Conservation (phyloP, 2,797 vertebrate genomes). For the Pipistrellus nathusii region DNA sequence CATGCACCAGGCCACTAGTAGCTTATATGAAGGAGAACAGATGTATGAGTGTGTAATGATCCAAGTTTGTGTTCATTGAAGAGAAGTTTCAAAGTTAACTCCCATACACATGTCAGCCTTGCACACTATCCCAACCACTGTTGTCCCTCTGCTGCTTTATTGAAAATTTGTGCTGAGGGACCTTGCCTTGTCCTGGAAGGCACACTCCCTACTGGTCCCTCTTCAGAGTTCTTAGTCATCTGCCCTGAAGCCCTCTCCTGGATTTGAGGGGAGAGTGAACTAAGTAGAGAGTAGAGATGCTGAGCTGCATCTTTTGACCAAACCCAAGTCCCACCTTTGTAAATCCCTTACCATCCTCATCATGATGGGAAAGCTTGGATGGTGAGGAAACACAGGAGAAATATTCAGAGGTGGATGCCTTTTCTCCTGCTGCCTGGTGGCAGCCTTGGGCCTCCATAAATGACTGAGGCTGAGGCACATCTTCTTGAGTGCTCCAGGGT, state of each 20-base stretch:
- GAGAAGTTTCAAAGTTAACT: neutral
- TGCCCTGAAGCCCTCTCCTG: neutral
- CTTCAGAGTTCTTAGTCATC: neutral
- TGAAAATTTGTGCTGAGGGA: neutral
- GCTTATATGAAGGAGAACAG: neutral
- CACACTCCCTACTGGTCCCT: neutral
- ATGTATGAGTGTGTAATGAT: neutral
- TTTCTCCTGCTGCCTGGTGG: neutral
- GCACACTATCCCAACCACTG: neutral
- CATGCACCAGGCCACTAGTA: neutral
- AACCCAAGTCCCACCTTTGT: neutral
- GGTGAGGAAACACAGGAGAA: neutral
- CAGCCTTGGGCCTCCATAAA: neutral
- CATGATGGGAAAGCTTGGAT: fast-evolving
- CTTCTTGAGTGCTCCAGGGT: neutral
- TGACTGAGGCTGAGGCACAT: neutral
- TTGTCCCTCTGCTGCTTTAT: neutral
- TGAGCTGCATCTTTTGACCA: neutral
- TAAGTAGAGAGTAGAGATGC: neutral
- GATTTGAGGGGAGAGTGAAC: neutral
- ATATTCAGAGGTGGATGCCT: neutral
- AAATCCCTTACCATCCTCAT: neutral
- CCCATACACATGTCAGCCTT: neutral
- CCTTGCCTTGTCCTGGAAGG: neutral
- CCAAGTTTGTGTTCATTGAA: no score